Base-by-base conservation (phyloP, 2,797 vertebrate genomes). In the Oreonectes daqikongensis region DNA sequence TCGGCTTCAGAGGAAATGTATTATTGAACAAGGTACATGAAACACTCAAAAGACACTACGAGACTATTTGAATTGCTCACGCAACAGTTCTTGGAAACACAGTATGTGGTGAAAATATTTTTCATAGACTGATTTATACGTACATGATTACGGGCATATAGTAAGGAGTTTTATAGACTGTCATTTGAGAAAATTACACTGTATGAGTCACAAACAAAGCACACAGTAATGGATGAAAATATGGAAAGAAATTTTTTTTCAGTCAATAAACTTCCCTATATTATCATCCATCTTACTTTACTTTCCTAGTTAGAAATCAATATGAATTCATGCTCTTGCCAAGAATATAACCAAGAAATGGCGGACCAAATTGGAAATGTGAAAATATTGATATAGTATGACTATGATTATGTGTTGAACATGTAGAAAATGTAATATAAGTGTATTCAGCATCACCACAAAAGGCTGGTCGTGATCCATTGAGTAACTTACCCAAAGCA, bases 1-100 rank as follows among this genome's bases (percentile, higher is more conserved):
- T 71, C 32, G 30, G 35, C 72, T 67, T 65, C 55, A 50, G 63
- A 69, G 12, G n/a, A 52, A 66, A 75, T 68, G 38, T 64, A 68
- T 75, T 75, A 68, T 75, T 68, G 3, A 59, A 68, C 20, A 52
- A 6, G 50, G 20, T 18, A 71, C 24, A 59, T 66, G 18, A 50
- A 75, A 78, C 18, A 26, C 57, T 40, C 46, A 40, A 48, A 24
- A 66, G 24, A 38, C 50, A 44, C n/a, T 32, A 42, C 32, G 2
- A 22, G 42, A 74, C 35, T 30, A n/a, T 50, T 80, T 44, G 28
- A 52, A 52, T 80, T 59, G 61, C 68, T 44, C 52, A 65, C 65
- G 59, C 38, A 48, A 74, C 20, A 55, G 35, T 40, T 68, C 63
- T 35, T 57, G 28, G 40, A 46, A 75, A 35, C 24, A 35, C 38